A percentile compares a stretch with the other conserved stretches of the same genome.
These are phyloP conservation scores for Astropecten irregularis DNA, from an alignment of 53 echinoderm and acorn worm species.

Conservation along the genomic window DNA sequence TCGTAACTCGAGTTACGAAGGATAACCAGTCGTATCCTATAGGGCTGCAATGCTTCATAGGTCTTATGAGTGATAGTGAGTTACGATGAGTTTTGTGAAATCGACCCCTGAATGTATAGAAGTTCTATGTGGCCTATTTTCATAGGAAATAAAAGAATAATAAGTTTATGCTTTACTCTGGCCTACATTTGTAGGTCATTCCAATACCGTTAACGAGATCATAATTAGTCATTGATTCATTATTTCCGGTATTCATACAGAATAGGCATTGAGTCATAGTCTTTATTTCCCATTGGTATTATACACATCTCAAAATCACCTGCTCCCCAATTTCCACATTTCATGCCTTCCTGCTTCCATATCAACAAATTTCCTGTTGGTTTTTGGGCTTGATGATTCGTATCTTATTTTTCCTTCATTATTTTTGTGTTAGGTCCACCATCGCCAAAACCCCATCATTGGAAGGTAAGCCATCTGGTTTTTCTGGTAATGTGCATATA, in stretches of 20 bases:
- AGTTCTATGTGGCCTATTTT: no score
- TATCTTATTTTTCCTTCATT: neutral
- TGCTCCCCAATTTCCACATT: conserved; percentile 31
- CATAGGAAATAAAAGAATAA: no score
- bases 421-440: conserved; percentile 15
- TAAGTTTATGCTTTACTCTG: no score
- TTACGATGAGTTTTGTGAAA: no score
- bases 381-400: neutral
- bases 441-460: conserved; percentile 27
- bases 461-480: conserved; percentile 63
- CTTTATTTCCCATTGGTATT: conserved; percentile 15
- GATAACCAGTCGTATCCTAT: no score
- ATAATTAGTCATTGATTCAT: neutral
- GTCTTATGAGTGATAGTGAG: no score
- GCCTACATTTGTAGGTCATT: no score
- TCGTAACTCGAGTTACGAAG: no score
- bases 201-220: no score
- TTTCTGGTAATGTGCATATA: neutral
- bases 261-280: no score
- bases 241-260: neutral
- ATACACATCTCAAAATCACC: conserved; percentile 9
- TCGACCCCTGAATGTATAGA: no score
- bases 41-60: no score
- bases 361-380: neutral
- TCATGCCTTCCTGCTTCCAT: conserved; percentile 8